A percentile compares a stretch with the other conserved stretches of the same genome.
Evolutionary conservation across 2,113 vertebrate species (phyloP).

Genomic region (Proterorhinus semilunaris): DNA sequence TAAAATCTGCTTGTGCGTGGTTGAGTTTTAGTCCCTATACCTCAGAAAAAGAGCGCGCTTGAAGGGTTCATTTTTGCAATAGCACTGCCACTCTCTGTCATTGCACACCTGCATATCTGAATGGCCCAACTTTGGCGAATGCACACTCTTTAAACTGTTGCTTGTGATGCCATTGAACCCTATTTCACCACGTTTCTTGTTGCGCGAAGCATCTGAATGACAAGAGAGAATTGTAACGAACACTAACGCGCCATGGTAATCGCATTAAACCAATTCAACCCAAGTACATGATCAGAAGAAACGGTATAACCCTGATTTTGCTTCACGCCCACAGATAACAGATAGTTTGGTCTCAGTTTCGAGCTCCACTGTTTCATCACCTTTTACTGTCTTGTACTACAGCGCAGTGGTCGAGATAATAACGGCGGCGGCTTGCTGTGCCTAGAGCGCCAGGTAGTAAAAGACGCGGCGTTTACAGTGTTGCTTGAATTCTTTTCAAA

Average conservation of each 20-base stretch:
- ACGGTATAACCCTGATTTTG: conserved; percentile 17
- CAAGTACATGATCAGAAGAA: conserved; percentile 1
- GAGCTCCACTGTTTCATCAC: conserved; percentile 52
- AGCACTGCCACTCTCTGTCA: background rate
- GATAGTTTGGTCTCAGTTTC: conserved; percentile 16
- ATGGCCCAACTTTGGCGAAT: conserved; percentile 5
- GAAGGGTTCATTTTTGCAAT: background rate
- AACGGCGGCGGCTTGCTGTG: conserved; percentile 47
- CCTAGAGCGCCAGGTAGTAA: conserved; percentile 66
- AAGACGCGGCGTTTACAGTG: conserved; percentile 63
- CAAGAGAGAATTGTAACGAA: background rate
- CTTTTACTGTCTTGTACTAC: conserved; percentile 67
- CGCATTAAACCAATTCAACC: background rate
- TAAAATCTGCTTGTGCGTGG: conserved; percentile 23
- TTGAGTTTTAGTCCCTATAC: conserved; percentile 13
- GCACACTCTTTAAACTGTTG: too few species aligned
- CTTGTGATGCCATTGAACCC: conserved; percentile 1
- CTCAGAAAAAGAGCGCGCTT: background rate
- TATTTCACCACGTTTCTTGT: conserved; percentile 13
- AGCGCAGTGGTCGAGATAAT: conserved; percentile 67
- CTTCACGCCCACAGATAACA: conserved; percentile 17
- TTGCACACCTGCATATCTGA: background rate
- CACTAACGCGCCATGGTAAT: conserved; percentile 4
- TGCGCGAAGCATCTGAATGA: conserved; percentile 7
- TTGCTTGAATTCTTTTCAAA: conserved; percentile 29